Evolutionary conservation across 2,888 invertebrate species (phyloP).

Genomic region (Ethmia dodecea): DNA sequence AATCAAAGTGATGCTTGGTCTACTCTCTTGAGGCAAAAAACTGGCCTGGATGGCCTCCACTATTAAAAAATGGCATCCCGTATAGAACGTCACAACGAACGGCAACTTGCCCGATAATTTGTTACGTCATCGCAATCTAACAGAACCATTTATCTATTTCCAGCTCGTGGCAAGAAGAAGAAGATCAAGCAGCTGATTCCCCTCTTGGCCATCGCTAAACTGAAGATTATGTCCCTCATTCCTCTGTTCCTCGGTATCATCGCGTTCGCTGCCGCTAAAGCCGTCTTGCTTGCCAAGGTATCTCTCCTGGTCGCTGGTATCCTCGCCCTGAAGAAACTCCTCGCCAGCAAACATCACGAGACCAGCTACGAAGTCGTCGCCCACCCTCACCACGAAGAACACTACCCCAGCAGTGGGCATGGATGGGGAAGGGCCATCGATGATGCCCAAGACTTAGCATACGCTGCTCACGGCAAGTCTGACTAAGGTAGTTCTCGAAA

Average conservation of each 20-base stretch:
- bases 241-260: conserved; percentile 85
- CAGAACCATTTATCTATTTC: conserved; percentile 19
- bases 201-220: conserved; percentile 84
- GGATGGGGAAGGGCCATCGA: conserved; percentile 82
- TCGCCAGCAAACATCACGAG: conserved; percentile 82
- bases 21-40: too few species aligned
- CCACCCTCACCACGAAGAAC: conserved; percentile 79
- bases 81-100: too few species aligned
- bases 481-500: conserved; percentile 33
- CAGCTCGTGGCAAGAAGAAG: conserved; percentile 90
- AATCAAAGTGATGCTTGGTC: too few species aligned
- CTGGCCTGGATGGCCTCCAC: too few species aligned
- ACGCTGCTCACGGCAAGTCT: conserved; percentile 72
- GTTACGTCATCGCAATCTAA: too few species aligned
- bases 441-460: conserved; percentile 78
- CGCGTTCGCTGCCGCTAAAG: conserved; percentile 91
- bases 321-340: conserved; percentile 82
- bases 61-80: too few species aligned
- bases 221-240: conserved; percentile 87
- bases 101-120: too few species aligned
- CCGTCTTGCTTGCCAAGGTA: conserved; percentile 89
- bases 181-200: conserved; percentile 86
- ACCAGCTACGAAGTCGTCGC: conserved; percentile 88
- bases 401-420: conserved; percentile 65
- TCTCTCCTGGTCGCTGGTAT: conserved; percentile 87